These are phyloP conservation scores for Agrochola circellaris DNA, from an alignment of 2,888 invertebrate species.

Conservation along the genomic window DNA sequence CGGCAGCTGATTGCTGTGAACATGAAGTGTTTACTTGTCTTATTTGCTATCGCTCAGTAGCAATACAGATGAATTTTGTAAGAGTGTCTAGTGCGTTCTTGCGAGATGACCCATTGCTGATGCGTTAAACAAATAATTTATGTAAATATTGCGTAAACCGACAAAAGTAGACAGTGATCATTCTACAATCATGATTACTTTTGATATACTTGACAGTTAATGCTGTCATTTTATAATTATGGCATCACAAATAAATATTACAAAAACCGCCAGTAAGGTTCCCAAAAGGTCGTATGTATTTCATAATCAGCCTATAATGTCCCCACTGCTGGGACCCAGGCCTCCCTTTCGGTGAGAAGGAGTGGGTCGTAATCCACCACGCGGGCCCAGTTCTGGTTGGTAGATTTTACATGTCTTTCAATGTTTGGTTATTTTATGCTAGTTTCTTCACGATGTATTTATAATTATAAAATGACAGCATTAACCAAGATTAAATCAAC, in stretches of 20 bases:
- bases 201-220: slow-evolving; percentile 22
- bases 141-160: slow-evolving; percentile 79
- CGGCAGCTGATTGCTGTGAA: slow-evolving; percentile 62
- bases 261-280: slow-evolving; percentile 2
- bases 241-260: slow-evolving; percentile 23
- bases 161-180: slow-evolving; percentile 41
- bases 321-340: too few species aligned
- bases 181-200: slow-evolving; percentile 28
- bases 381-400: too few species aligned
- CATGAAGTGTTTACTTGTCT: slow-evolving; percentile 65
- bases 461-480: too few species aligned
- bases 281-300: slow-evolving; percentile 14
- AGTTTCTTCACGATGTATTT: too few species aligned
- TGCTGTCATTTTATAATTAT: slow-evolving; percentile 35
- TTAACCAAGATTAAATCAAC: too few species aligned
- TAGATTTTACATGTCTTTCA: too few species aligned
- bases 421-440: too few species aligned
- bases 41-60: slow-evolving; percentile 69
- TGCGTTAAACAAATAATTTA: slow-evolving; percentile 78
- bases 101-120: slow-evolving; percentile 63
- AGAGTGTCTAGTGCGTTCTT: slow-evolving; percentile 67
- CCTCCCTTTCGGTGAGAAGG: too few species aligned
- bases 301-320: too few species aligned
- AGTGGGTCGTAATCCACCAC: too few species aligned
- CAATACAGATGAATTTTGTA: slow-evolving; percentile 73